Evolutionary conservation across 2,797 vertebrate species (phyloP).

Genomic region (Eptatretus atami): DNA sequence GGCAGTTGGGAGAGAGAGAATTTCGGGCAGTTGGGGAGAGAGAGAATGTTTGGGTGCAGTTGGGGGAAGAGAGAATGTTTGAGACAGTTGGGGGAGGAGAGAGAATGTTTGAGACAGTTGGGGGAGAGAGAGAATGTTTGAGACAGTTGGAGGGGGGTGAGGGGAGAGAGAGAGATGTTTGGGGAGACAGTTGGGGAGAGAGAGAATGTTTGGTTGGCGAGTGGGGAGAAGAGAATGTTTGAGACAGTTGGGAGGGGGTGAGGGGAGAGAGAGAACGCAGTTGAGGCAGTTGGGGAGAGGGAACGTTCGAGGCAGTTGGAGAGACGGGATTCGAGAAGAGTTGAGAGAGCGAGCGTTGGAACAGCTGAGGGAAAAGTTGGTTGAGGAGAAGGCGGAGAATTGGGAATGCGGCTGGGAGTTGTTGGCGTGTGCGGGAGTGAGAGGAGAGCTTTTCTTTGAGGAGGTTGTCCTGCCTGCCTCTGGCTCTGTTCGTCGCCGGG

Average conservation of each 20-base stretch:
- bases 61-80: not conserved
- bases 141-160: not conserved
- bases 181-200: not conserved
- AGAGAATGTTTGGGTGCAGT: not conserved
- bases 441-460: not conserved
- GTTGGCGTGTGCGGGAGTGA: not conserved
- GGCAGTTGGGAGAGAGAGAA: no score
- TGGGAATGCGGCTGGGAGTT: not conserved
- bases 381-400: no score
- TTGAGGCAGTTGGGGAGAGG: not conserved
- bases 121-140: not conserved
- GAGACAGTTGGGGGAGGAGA: no score
- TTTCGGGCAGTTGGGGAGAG: no score
- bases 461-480: no score
- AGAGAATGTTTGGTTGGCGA: not conserved
- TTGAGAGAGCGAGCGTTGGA: no score
- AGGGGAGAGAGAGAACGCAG: not conserved
- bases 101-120: not conserved
- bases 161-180: not conserved
- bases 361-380: no score
- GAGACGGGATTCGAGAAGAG: not conserved
- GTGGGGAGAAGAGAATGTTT: not conserved
- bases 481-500: no score
- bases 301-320: not conserved
- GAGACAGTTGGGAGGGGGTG: not conserved